Evolutionary conservation across 2,113 vertebrate genomes (phyloP), one percentile per base, ranked within the genome.

Genomic region (Panthera uncia): DNA sequence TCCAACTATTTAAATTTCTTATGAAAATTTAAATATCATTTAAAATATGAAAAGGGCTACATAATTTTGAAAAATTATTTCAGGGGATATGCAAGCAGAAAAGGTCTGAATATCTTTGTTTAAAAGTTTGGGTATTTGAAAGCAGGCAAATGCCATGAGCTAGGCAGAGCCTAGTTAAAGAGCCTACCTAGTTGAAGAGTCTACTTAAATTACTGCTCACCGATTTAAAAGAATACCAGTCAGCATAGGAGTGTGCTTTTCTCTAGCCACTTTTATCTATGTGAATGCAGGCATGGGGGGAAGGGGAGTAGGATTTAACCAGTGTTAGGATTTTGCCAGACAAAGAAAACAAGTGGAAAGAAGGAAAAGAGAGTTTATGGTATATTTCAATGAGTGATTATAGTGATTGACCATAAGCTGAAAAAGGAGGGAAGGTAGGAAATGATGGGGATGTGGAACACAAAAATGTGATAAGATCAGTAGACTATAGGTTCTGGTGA

Each of bases 41-140:
- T 92, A 92, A 96, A 89, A 89, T 79, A 83, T 27, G 10, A 23
- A 83, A 95, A 14, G 3, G 12, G 21, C 9, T 48, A 92, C 45
- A 87, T 36, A 57, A 45, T 63, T 79, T 52, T 83, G 3, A 63
- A 95, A 95, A 92, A 23, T 52, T 63, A 92, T 63, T 83, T 96
- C 82, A 69, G n/a, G 41, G 14, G 7, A 92, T 79, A 52, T 84
- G 1, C 7, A 84, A 71, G 23, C 61, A 79, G 63, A 79, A 82
- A 18, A 45, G 6, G 4, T 76, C 52, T 86, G 33, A 82, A 76
- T 50, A 82, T 11, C 25, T 74, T 74, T 88, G n/a, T 23, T n/a
- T 83, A 71, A 88, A 88, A 27, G 16, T 27, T 31, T 31, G n/a
- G 23, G 6, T 71, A 45, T 68, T 63, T 91, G 76, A 81, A 38